These are phyloP conservation scores for Sciurus niger DNA, from an alignment of 2,113 vertebrate species.

Conservation along the genomic window DNA sequence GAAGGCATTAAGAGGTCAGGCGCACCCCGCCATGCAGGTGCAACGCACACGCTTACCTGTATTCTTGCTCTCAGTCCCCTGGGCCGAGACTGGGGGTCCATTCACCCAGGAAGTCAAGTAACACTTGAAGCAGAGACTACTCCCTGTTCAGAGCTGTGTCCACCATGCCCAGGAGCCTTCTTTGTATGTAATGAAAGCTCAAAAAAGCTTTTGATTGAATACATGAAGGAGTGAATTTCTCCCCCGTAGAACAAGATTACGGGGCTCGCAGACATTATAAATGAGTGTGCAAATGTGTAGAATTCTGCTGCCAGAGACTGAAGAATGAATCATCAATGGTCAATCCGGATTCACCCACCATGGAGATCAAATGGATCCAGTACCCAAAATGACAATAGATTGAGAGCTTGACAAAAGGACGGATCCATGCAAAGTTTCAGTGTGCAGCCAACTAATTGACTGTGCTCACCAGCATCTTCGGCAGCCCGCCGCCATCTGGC, in stretches of 20 bases:
- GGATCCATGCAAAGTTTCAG: neutral
- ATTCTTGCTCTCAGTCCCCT: neutral
- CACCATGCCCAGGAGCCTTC: fast-evolving
- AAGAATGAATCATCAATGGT: neutral
- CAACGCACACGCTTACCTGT: fast-evolving
- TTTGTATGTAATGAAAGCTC: neutral
- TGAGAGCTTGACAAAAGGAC: neutral
- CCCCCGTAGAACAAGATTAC: neutral
- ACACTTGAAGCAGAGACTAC: neutral
- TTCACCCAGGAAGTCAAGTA: neutral
- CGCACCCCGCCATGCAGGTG: fast-evolving
- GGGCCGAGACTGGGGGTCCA: fast-evolving
- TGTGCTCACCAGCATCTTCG: neutral
- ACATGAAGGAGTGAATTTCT: neutral
- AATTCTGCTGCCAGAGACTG: neutral
- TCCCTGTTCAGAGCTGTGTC: neutral
- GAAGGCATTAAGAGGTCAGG: neutral
- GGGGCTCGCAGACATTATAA: neutral
- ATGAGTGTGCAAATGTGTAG: neutral
- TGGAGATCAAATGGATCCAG: neutral
- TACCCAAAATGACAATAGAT: neutral
- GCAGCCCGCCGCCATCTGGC: constrained; percentile 11
- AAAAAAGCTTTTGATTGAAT: neutral
- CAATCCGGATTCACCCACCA: neutral
- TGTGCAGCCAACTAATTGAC: neutral